Base-by-base conservation (phyloP, 2,797 vertebrate genomes). In the Danio aesculapii region DNA sequence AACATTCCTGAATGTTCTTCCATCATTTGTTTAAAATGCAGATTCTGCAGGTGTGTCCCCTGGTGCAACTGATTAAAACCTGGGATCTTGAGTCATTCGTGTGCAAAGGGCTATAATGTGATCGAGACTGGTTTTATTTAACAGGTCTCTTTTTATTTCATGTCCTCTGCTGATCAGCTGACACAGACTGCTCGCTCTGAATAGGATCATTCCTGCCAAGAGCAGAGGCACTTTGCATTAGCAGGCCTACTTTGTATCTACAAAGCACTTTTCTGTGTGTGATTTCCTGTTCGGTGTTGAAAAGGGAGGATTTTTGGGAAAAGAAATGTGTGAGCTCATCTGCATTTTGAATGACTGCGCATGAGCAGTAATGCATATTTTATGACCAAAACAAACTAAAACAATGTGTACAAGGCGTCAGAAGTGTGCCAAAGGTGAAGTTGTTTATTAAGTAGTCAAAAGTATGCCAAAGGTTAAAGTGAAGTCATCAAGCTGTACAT, bases 101-200 rank as follows among this genome's bases (percentile, higher is more conserved):
- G 16, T 17, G 46, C 16, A 62, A 46, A 62, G 57, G 21, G 19
- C 61, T n/a, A 12, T 30, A 30, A 21, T 52, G 62, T 21, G 13
- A 75, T 13, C 8, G 74, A 75, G 61, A 55, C 17, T 8, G 7
- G 14, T 16, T 64, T 64, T 64, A 64, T 68, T 68, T 71, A 43
- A 10, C 13, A 57, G 17, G 11, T 50, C 44, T 53, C 46, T 46
- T 8, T 46, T 44, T 17, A 46, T 44, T 78, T 44, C 49, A 47
- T 64, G 59, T 53, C 44, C 58, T 78, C 30, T 75, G 69, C 61
- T 43, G 46, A 59, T 50, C 77, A 49, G 62, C 52, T 47, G 66
- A 77, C 68, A 71, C 57, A 57, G 61, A 46, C 41, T 19, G 19
- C 59, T 70, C 61, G n/a, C 11, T 47, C 21, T 75, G 78, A 83